A percentile compares a stretch with the other conserved stretches of the same genome.
These are phyloP conservation scores for Pica pica DNA, from an alignment of 2,113 vertebrate genomes.

Conservation along the genomic window DNA sequence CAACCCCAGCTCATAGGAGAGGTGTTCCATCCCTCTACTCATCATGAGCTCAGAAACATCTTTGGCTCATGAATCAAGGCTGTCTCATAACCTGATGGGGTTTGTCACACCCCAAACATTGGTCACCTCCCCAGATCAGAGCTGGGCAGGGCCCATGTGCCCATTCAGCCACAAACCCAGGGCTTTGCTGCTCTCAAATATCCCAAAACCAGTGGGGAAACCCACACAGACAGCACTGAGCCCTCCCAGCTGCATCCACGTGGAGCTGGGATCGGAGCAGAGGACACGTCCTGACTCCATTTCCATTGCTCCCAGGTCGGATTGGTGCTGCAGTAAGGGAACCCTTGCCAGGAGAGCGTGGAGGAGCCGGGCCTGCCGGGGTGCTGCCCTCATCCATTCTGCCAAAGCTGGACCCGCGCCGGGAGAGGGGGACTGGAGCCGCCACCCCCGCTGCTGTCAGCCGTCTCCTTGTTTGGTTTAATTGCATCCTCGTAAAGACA, in stretches of 20 bases:
- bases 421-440: neutral
- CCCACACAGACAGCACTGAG: rapidly evolving
- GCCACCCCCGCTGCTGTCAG: neutral
- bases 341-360: conserved; percentile 61
- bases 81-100: neutral
- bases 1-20: neutral
- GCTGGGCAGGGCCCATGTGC: rapidly evolving
- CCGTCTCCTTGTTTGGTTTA: conserved; percentile 50
- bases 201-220: too few species aligned
- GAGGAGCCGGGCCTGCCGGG: conserved; percentile 72
- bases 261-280: rapidly evolving
- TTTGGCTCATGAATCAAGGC: neutral
- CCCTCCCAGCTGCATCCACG: rapidly evolving
- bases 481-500: conserved; percentile 65
- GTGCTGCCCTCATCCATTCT: conserved; percentile 59
- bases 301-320: conserved; percentile 78
- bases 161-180: rapidly evolving
- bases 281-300: neutral
- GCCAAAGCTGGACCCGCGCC: neutral
- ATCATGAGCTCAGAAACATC: neutral
- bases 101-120: neutral
- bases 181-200: neutral
- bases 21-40: neutral
- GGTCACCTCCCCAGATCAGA: neutral
- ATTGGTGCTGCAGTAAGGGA: conserved; percentile 91